Evolutionary conservation across 1,140 invertebrate species (phyloP), one percentile per base, ranked within the genome.

Genomic region (Formica selysi): DNA sequence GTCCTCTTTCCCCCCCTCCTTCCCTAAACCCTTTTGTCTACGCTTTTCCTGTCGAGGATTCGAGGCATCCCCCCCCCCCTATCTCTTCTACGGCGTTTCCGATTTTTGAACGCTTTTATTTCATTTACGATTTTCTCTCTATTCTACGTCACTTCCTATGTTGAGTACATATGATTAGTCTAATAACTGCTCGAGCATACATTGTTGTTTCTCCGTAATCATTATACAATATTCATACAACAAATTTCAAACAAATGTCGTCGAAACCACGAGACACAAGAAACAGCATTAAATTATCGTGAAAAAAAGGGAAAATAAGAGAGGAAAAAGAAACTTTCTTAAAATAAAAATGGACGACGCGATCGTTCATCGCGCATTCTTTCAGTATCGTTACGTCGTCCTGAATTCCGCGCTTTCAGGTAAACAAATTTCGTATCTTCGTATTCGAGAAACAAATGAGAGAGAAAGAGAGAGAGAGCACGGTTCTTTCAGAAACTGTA

Each of bases 11-110:
- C 5, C 48, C 16, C 48, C 13, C 16, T 10, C 16, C 48, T 19
- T 19, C 16, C 48, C 93, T 91, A 93, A 95, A 94, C 94, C 90
- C 94, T 94, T 95, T 95, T 95, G 94, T 95, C 93, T 92, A 89
- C 87, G 93, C 93, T 95, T 94, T 94, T 94, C 94, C 94, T 94
- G 92, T 91, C 91, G 68, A 90, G 91, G 80, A 93, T 92, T 92
- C 91, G 89, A 92, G 91, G 87, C 76, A 54, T 78, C 65, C 44
- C 32, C 32, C 32, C 32, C 3, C 41, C 32, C 22, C 16, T 61
- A 11, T 59, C 2, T 5, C 19, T 29, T 38, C 51, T 36, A 54
- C 54, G 54, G 3, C 48, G 54, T 26, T 83, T 80, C 76, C 86
- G 89, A 90, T 90, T 90, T 90, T 90, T 83, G 78, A 73, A 41